These are phyloP conservation scores for Brenthis ino DNA, from an alignment of 2,888 invertebrate species.

Conservation along the genomic window DNA sequence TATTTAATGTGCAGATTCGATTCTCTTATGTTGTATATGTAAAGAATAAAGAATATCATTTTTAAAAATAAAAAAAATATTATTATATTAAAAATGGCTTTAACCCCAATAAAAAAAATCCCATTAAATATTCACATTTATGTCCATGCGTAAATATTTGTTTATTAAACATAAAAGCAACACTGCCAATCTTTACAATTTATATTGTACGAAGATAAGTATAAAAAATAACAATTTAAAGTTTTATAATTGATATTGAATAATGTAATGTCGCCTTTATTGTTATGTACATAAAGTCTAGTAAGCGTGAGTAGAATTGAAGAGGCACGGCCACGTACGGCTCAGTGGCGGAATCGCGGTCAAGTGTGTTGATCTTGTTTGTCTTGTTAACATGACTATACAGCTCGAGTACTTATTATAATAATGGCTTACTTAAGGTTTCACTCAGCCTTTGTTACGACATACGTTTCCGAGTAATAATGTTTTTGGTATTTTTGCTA, in stretches of 20 bases:
- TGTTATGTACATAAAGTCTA: slow-evolving; percentile 12
- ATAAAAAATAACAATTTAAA: slow-evolving; percentile 7
- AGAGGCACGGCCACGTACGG: slow-evolving; percentile 18
- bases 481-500: slow-evolving; percentile 16
- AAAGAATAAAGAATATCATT: too few relatives aligned
- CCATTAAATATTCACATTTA: too few relatives aligned
- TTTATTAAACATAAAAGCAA: too few relatives aligned
- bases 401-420: slow-evolving; percentile 38
- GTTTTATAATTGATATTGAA: neutral
- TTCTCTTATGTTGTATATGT: too few relatives aligned
- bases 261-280: slow-evolving; percentile 17
- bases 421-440: slow-evolving; percentile 40
- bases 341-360: slow-evolving; percentile 36
- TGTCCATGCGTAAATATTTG: too few relatives aligned
- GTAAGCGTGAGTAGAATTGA: slow-evolving; percentile 4
- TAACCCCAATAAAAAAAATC: too few relatives aligned
- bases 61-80: too few relatives aligned
- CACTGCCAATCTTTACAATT: too few relatives aligned
- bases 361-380: slow-evolving; percentile 41
- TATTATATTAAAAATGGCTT: too few relatives aligned
- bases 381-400: slow-evolving; percentile 39
- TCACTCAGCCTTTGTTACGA: slow-evolving; percentile 35
- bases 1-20: too few relatives aligned
- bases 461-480: slow-evolving; percentile 26
- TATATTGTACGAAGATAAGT: neutral